Evolutionary conservation across 2,888 invertebrate genomes (phyloP).

Genomic region (Rhingia rostrata): DNA sequence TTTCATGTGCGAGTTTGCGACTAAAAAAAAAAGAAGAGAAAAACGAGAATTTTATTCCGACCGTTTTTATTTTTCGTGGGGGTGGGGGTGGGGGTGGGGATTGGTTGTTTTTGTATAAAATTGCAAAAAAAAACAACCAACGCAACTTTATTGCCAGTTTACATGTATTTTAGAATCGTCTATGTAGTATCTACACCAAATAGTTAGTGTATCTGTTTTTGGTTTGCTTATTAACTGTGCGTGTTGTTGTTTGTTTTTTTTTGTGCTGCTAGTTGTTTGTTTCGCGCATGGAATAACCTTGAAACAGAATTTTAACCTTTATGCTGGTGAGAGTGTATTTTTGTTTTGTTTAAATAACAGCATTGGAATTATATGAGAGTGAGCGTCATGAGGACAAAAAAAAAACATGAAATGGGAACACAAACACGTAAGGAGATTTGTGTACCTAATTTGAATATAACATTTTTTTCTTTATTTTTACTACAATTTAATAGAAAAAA

Average conservation of each 20-base stretch:
- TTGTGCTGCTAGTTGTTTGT: conserved; percentile 45
- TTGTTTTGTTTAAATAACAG: conserved; percentile 46
- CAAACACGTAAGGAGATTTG: conserved; percentile 18
- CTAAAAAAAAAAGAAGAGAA: conserved; percentile 6
- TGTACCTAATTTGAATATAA: conserved; percentile 26
- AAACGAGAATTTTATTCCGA: background rate
- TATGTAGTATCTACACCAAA: conserved; percentile 35
- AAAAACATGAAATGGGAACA: conserved; percentile 25
- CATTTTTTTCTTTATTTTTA: background rate
- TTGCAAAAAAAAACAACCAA: conserved; percentile 17
- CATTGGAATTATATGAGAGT: conserved; percentile 64
- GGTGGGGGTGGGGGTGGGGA: background rate
- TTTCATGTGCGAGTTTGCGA: background rate
- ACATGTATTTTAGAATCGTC: conserved; percentile 45
- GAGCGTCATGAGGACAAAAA: conserved; percentile 28
- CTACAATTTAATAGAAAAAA: conserved; percentile 44
- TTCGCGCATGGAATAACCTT: conserved; percentile 71
- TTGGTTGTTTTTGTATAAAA: too few relatives aligned
- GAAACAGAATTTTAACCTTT: conserved; percentile 73
- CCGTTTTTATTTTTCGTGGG: conserved; percentile 6
- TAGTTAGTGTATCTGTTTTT: conserved; percentile 49
- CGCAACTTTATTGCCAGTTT: conserved; percentile 7
- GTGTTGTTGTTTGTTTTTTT: conserved; percentile 27
- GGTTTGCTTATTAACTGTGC: conserved; percentile 55
- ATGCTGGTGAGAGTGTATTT: conserved; percentile 54